Base-by-base conservation (phyloP, 2,797 vertebrate species). In the Hippocampus kuda region DNA sequence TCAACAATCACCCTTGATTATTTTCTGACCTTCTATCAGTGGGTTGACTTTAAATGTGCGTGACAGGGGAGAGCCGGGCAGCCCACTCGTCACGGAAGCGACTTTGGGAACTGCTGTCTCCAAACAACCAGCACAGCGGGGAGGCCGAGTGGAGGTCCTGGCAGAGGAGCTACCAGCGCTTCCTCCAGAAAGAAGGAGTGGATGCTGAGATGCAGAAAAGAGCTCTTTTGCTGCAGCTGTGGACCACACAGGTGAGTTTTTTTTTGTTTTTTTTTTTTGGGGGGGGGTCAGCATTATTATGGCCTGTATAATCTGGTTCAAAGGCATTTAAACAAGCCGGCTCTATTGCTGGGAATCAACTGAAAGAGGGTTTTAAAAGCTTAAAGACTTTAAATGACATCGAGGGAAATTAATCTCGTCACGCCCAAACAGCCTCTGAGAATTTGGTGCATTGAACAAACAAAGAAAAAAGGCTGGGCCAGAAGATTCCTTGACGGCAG, bases 171-270 rank as follows among this genome's bases (percentile, higher is more conserved):
- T 95, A 94, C 81, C 68, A 79, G 49, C 54, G 59, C 42, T 89
- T 88, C 60, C 85, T 90, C n/a, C 69, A 84, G 27, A 53, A 81
- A 6, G 72, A 85, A 24, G 91, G 89, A 0, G 77, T 88, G 0
- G 86, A 89, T 6, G 74, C 70, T 41, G 88, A 92, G 54, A 92
- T 92, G 87, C 88, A 90, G 76, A 86, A 76, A 0, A 90, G 86
- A 77, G 91, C 92, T 1, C 72, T 92, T 78, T 80, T 94, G 60
- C 72, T 96, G 62, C 93, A 94, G 77, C 91, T 95, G 20, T 95
- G 93, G 93, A 91, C 90, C 75, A 89, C 92, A 46, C 91, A 92
- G 91, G 93, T 93, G 71, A 82, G 85, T 22, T n/a, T 30, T 54
- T 1, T 30, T 30, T 30, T 30, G 3, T 30, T 30, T 30, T 0